Conservation (phyloP, 2,888 invertebrate species). For the Diaphora mendica region DNA sequence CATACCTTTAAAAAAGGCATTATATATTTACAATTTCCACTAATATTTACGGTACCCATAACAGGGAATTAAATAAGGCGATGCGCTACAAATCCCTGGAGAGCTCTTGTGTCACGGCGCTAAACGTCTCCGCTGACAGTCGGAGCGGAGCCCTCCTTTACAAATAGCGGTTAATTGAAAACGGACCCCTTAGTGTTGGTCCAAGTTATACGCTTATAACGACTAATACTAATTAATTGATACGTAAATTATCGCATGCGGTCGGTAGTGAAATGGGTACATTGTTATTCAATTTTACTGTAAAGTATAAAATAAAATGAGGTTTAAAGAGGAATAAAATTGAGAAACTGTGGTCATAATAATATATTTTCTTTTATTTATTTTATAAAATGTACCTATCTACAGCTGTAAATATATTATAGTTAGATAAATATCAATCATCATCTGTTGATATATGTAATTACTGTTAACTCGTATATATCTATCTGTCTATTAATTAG, state of each 20-base stretch:
- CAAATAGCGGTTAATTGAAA: slow-evolving; percentile 83
- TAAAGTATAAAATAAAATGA: no score
- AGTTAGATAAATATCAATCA: no score
- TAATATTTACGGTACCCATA: slow-evolving; percentile 19
- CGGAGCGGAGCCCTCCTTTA: slow-evolving; percentile 55
- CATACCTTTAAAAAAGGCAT: not conserved
- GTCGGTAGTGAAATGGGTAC: no score
- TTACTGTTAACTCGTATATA: no score
- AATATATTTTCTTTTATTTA: no score
- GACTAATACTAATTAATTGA: not conserved
- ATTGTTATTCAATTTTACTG: not conserved
- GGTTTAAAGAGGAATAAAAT: no score
- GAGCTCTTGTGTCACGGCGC: slow-evolving; percentile 52
- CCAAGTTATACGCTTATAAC: slow-evolving; percentile 40
- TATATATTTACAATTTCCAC: not conserved
- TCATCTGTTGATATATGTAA: no score
- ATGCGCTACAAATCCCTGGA: slow-evolving; percentile 41
- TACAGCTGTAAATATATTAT: no score
- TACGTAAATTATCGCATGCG: not conserved
- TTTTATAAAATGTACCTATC: no score
- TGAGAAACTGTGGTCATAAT: no score
- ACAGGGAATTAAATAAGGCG: slow-evolving; percentile 44
- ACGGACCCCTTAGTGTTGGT: slow-evolving; percentile 56
- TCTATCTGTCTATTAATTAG: no score
- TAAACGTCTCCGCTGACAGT: slow-evolving; percentile 65